Evolutionary conservation across 2,113 vertebrate genomes (phyloP).

Genomic region (Syrrhaptes paradoxus): DNA sequence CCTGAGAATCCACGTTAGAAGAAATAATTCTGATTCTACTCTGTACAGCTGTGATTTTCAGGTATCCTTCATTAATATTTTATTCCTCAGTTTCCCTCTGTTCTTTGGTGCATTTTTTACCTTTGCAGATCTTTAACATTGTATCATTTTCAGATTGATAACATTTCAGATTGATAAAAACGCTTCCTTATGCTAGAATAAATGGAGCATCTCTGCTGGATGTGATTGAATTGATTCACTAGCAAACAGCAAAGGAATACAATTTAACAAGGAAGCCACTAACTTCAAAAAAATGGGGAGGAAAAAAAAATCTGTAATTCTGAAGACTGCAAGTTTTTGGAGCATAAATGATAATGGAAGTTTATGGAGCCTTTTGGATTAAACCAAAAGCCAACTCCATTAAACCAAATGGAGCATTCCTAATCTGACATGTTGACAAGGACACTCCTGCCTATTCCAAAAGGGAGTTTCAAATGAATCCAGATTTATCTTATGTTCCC

Average conservation of each 20-base stretch:
- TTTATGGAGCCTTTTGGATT: constrained; percentile 30
- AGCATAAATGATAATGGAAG: neutral
- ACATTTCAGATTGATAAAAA: neutral
- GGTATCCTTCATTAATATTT: neutral
- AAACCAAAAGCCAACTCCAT: constrained; percentile 7
- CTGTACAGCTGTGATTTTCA: neutral
- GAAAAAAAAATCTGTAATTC: neutral
- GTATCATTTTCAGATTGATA: neutral
- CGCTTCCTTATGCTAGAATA: neutral
- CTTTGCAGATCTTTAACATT: neutral
- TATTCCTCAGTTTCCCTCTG: neutral
- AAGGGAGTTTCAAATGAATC: constrained; percentile 46
- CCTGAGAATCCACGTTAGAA: neutral
- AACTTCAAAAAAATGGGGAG: neutral
- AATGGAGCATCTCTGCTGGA: neutral
- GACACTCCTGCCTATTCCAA: constrained; percentile 41
- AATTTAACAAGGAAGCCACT: neutral
- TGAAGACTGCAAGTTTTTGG: neutral
- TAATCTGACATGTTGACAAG: constrained; percentile 66
- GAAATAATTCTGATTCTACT: neutral
- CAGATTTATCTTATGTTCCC: constrained; percentile 59
- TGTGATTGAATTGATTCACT: neutral
- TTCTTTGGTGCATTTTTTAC: neutral
- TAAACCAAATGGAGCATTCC: constrained; percentile 64
- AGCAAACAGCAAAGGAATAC: neutral